Base-by-base conservation (phyloP, 2,113 vertebrate genomes). In the Capreolus pygargus region DNA sequence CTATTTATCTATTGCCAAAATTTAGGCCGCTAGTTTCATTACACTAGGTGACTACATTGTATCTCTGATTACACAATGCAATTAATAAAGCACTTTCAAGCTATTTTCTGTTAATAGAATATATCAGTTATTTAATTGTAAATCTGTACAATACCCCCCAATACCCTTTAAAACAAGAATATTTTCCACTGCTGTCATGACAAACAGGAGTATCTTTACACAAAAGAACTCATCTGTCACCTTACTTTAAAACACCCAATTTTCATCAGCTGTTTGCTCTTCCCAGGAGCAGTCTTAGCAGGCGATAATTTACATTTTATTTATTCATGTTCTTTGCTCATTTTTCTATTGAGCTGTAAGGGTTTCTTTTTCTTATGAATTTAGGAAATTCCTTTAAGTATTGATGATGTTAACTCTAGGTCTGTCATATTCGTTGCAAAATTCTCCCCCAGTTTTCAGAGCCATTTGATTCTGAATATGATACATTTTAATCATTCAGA, bases 281-380 rank as follows among this genome's bases (percentile, higher is more conserved):
- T 88, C 76, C 16, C 86, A 78, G 33, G 39, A 47, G 43, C 28
- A 79, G 30, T 4, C n/a, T 91, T 25, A 64, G 36, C 47, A 78
- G 47, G 19, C 5, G 78, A 95, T 36, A 25, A 94, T 89, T 97
- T 86, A 95, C 43, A 89, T 95, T 89, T 94, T 96, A 93, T 70
- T 93, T 95, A 96, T 83, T 86, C 79, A 95, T 79, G 79, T 9
- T 70, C 45, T 76, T 88, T 64, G 54, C 16, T 86, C 43, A 54
- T 36, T 93, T 93, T 95, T 86, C 87, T 88, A 55, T 33, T 97
- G 67, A 93, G 5, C 36, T 70, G 50, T 70, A 87, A 78, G 39
- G 15, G 4, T 12, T 89, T 54, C 86, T 89, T 45, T 39, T 81
- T 57, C 14, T 89, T 43, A 33, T 16, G 6, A 39, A 95, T 84